Base-by-base conservation (phyloP, 2,797 vertebrate species). In the Epinephelus awoara region DNA sequence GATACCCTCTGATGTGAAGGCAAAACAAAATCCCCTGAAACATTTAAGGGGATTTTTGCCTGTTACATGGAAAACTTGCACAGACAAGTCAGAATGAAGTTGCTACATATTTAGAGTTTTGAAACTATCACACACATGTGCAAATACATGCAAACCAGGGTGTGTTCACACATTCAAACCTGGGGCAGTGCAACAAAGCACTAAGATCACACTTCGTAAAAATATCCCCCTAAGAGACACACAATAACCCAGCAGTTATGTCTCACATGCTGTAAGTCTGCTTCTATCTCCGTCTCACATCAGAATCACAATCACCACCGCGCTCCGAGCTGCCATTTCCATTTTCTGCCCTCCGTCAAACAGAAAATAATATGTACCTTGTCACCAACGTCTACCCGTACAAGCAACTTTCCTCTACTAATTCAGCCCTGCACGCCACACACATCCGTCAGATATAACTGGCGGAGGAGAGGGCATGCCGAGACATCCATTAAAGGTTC, bases 401-500 rank as follows among this genome's bases (percentile, higher is more conserved):
- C 88, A 84, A 85, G 90, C 86, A 91, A 92, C 89, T 92, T 91
- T 87, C 86, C 79, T 80, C 83, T 69, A 76, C 87, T 93, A 90
- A 93, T 93, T 91, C 92, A 92, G 77, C 69, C 82, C 84, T 71
- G 84, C 44, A 62, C 64, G 52, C 85, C 85, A 80, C 90, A 90
- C 88, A 90, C 84, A 90, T 92, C 90, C 90, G 84, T 93, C 92
- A 92, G 85, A 92, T 86, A 83, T 89, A 91, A 88, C 85, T 80
- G 84, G 85, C 67, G 75, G 75, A 87, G 89, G 89, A 91, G 92
- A 91, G 87, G 85, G 83, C 90, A 90, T 92, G 90, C 90, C 85
- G 86, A 93, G 92, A 93, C 92, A 90, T 92, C 93, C 92, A 94
- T 94, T 94, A 94, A 93, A 92, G 91, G 93, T 93, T 93, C 86